Conservation (phyloP, 2,888 invertebrate genomes). For the Phania funesta region DNA sequence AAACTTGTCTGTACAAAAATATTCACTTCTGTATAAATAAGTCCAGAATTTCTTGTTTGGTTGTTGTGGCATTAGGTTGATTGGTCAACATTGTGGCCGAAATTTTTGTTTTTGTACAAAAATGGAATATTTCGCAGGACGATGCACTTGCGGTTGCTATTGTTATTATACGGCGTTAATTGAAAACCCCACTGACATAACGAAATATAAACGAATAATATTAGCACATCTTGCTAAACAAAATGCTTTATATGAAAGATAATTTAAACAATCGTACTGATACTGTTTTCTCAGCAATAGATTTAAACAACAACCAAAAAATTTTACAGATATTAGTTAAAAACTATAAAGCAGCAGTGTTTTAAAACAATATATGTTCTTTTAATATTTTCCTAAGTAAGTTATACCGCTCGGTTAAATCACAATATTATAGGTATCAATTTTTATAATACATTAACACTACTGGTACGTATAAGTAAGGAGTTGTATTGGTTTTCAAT, state of each 20-base stretch:
- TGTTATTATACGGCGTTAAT: conserved; percentile 49
- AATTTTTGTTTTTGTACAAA: conserved; percentile 34
- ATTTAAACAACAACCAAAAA: no score
- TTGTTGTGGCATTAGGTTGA: conserved; percentile 58
- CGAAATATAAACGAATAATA: conserved; percentile 52
- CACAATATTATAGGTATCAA: no score
- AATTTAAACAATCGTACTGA: not conserved
- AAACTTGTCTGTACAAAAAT: not conserved
- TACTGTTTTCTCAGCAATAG: not conserved
- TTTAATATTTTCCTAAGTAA: no score
- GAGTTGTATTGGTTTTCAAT: no score
- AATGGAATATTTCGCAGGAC: conserved; percentile 45
- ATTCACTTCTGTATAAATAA: conserved; percentile 26
- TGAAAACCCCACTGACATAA: conserved; percentile 46
- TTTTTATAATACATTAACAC: no score
- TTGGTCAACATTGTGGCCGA: conserved; percentile 50
- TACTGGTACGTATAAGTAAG: no score
- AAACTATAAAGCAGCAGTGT: no score
- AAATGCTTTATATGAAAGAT: not conserved
- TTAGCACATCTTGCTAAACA: conserved; percentile 50
- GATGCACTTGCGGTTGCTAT: conserved; percentile 52
- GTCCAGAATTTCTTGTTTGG: conserved; percentile 50
- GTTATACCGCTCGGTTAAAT: no score
- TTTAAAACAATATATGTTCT: no score
- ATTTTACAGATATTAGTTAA: no score